phyloP scores from a whole-genome alignment of 2,797 vertebrate species.

The Moxostoma hubbsi region DNA sequence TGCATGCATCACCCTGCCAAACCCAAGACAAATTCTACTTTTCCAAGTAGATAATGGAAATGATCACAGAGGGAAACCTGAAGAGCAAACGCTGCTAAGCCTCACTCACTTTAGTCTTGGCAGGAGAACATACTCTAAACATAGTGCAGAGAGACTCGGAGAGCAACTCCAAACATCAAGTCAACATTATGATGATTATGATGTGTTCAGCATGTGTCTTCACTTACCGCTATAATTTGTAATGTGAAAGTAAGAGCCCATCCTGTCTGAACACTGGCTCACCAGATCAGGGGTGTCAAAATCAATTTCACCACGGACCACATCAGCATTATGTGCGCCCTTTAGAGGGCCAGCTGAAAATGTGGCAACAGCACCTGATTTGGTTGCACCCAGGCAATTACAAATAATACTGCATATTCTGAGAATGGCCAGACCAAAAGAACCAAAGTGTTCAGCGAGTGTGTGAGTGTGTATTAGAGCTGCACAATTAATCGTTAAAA shows the following conservation, averaged over 20 bases:
- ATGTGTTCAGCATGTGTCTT: constrained; percentile 27
- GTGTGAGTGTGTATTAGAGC: no score
- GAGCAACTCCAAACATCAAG: constrained; percentile 23
- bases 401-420: no score
- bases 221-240: constrained; percentile 8
- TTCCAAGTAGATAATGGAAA: constrained; percentile 10
- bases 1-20: constrained; percentile 26
- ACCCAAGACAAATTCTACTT: constrained; percentile 31
- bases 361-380: no score
- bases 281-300: constrained; percentile 3
- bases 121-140: constrained; percentile 11
- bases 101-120: neutral
- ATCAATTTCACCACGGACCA: no score
- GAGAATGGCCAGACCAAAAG: no score
- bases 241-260: constrained; percentile 17
- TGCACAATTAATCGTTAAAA: no score
- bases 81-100: neutral
- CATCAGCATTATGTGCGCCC: no score
- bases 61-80: constrained; percentile 21
- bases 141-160: neutral
- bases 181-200: constrained; percentile 29
- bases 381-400: no score
- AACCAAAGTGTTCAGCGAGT: no score
- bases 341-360: no score
- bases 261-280: constrained; percentile 14